Base-by-base conservation (phyloP, 2,888 invertebrate genomes). In the Drosophila nr. perissopoda region DNA sequence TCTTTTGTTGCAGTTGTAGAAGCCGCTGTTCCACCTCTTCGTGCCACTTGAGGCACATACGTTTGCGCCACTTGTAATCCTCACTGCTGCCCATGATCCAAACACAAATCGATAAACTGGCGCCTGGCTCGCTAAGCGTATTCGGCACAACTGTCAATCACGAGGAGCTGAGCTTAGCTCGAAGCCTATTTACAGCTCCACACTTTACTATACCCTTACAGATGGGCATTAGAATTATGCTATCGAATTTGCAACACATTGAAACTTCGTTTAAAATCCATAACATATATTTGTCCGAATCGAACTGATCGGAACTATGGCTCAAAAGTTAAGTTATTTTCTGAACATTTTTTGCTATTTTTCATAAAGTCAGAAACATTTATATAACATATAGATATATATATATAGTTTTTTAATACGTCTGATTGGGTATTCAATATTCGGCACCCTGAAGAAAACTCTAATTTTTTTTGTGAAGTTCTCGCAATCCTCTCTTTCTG, bases 11-110 rank as follows among this genome's bases (percentile, higher is more conserved):
- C 25, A 21, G 6, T 11, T 8, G n/a, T 11, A 33, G 29, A 5
- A 18, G 16, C 10, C 34, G 27, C 29, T 49, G 42, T 0, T 51
- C 61, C 73, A 52, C 21, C 69, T 72, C 69, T 21, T 80, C 54
- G 29, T 76, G 63, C 79, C 79, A 79, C 76, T 79, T 80, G 64
- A 49, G 54, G 51, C 69, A 79, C 60, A 80, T 63, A 16, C 76
- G 76, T 5, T 49, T 76, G 46, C 79, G 79, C 79, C 79, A 80
- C 34, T 79, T 79, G 66, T 68, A 71, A 13, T 75, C 58, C 16
- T 49, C 21, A 11, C 48, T 21, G 51, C 56, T 59, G 2, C 52
- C 33, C 76, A 77, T 78, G 49, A 42, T 60, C 53, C 27, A 62
- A 46, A 42, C 4, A 5, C n/a, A 36, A 25, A 54, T 54, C 7